phyloP scores from a whole-genome alignment of 2,797 vertebrate genomes.

The Podarcis lilfordi region DNA sequence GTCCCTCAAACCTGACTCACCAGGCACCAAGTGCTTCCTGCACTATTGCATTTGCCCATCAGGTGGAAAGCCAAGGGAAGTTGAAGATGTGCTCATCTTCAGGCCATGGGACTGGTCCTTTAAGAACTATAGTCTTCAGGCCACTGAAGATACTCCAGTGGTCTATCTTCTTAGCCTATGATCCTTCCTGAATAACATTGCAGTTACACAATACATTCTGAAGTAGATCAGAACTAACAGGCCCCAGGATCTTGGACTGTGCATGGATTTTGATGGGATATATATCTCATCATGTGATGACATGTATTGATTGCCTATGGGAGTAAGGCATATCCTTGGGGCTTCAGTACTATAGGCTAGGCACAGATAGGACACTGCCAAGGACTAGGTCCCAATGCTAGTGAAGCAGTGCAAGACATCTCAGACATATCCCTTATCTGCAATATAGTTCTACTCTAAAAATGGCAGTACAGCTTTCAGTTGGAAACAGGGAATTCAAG shows the following conservation, averaged over 20 bases:
- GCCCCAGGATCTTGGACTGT: not conserved
- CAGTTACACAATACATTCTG: not conserved
- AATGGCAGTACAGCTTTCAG: not conserved
- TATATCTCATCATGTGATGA: not conserved
- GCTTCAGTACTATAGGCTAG: not conserved
- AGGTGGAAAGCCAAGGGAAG: no score
- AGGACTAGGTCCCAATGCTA: not conserved
- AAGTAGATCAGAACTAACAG: not conserved
- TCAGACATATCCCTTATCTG: not conserved
- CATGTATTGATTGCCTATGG: not conserved
- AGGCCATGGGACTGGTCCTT: no score
- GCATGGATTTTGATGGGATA: not conserved
- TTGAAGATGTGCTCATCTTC: no score
- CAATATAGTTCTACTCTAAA: not conserved
- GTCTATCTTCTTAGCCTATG: not conserved
- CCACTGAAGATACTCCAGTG: not conserved
- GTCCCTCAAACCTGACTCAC: no score
- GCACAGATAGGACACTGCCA: not conserved
- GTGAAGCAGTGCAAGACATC: not conserved
- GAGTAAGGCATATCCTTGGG: not conserved
- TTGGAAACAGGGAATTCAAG: not conserved
- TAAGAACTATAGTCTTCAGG: no score
- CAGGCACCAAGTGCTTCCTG: no score
- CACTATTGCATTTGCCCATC: no score
- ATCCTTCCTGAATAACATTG: not conserved